phyloP scores from a whole-genome alignment of 2,113 vertebrate species.

The Cettia cetti region DNA sequence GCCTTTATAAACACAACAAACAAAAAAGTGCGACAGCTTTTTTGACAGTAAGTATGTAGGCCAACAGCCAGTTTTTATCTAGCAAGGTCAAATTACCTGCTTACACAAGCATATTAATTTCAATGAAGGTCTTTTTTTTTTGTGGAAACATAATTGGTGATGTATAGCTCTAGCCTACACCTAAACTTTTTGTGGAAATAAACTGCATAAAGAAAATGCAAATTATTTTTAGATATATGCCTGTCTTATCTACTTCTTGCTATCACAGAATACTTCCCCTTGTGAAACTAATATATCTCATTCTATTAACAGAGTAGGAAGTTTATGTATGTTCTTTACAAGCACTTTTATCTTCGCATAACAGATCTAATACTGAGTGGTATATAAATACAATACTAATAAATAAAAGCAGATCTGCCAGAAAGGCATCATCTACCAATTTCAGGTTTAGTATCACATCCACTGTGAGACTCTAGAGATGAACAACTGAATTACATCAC shows the following conservation, averaged over 20 bases:
- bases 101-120: not conserved
- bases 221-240: not conserved
- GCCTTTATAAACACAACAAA: not conserved
- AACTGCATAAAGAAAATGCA: rapidly evolving
- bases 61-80: not conserved
- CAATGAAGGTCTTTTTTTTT: not conserved
- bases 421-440: not conserved
- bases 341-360: not conserved
- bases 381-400: not conserved
- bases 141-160: not conserved
- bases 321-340: not conserved
- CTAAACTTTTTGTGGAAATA: not conserved
- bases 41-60: not conserved
- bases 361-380: not conserved
- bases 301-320: not conserved
- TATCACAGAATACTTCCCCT: not conserved
- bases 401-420: not conserved
- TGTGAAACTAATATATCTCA: not conserved
- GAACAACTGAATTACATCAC: not conserved
- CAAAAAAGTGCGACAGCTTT: not conserved
- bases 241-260: not conserved
- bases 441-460: not conserved
- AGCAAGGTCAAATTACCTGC: not conserved
- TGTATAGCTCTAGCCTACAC: not conserved
- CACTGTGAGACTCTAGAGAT: not conserved